Evolutionary conservation across 2,113 vertebrate species (phyloP).

Genomic region (Bos javanicus): DNA sequence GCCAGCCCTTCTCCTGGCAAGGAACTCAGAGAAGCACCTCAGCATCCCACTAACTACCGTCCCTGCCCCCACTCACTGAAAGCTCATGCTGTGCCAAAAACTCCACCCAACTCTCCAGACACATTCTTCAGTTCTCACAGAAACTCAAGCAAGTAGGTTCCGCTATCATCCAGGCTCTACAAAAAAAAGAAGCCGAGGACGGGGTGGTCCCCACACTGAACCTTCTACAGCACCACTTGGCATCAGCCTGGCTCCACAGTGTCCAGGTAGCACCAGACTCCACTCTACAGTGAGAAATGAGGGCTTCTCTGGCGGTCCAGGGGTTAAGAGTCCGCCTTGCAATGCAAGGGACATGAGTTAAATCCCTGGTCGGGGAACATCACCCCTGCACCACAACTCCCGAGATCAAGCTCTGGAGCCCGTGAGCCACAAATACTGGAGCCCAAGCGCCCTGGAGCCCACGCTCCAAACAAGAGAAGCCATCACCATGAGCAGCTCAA

Average conservation of each 20-base stretch:
- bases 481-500: accelerated
- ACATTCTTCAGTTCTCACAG: background rate
- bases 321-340: background rate
- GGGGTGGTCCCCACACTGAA: background rate
- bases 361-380: background rate
- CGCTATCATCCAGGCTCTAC: background rate
- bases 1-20: background rate
- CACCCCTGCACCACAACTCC: background rate
- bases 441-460: background rate
- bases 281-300: background rate
- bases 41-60: too few relatives aligned
- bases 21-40: background rate
- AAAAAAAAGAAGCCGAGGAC: background rate
- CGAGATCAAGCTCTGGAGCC: background rate
- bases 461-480: background rate
- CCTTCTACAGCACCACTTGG: background rate
- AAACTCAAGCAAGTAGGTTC: background rate
- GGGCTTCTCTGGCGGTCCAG: background rate
- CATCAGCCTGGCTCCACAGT: background rate
- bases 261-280: background rate
- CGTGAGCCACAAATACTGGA: background rate
- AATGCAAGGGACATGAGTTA: background rate
- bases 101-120: background rate
- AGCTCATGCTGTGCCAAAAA: background rate
- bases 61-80: background rate